Conservation (phyloP, 1,140 invertebrate species). For the Magallana gigas region DNA sequence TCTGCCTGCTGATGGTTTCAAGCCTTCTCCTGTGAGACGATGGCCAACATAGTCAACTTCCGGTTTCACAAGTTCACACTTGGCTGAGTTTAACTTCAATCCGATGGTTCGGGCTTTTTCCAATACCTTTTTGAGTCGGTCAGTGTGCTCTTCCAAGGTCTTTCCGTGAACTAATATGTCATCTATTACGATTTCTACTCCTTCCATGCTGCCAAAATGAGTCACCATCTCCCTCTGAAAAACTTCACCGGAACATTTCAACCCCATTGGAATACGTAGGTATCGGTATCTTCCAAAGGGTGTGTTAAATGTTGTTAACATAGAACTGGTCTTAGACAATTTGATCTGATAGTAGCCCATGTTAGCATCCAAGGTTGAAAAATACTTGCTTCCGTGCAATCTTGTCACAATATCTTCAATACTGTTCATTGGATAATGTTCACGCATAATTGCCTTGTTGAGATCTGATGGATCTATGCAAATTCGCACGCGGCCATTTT, state of each 20-base stretch:
- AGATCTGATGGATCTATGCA: constrained; percentile 12
- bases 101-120: too few species aligned
- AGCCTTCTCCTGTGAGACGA: too few species aligned
- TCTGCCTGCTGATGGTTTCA: too few species aligned
- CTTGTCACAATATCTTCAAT: constrained; percentile 53
- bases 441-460: constrained; percentile 57
- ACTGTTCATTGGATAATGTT: constrained; percentile 47
- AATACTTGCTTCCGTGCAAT: constrained; percentile 58
- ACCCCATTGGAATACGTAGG: constrained; percentile 47
- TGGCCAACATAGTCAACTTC: too few species aligned
- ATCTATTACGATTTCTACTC: too few species aligned
- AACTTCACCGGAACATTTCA: constrained; percentile 10
- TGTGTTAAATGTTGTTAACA: constrained; percentile 71
- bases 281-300: neutral
- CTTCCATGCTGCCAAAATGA: too few species aligned
- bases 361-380: constrained; percentile 60
- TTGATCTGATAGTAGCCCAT: constrained; percentile 74
- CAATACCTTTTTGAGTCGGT: too few species aligned
- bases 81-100: too few species aligned
- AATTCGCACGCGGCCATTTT: too few species aligned
- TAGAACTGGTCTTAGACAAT: constrained; percentile 62
- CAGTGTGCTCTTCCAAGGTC: neutral
- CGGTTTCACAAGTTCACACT: too few species aligned
- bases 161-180: too few species aligned
- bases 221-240: too few species aligned